Conservation (phyloP, 2,113 vertebrate genomes). For the Microcebus murinus region DNA sequence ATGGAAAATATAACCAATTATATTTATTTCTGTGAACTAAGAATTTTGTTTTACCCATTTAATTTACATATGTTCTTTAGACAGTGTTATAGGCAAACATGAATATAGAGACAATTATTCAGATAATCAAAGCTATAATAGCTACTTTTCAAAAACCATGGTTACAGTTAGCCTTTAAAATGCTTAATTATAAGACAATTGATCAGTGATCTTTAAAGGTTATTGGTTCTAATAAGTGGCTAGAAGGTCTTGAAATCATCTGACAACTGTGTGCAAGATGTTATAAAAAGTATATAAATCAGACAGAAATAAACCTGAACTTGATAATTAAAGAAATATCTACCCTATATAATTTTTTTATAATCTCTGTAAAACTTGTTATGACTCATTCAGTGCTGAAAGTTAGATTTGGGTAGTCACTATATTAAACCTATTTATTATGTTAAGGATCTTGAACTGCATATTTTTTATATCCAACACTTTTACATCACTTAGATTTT, state of each 20-base stretch:
- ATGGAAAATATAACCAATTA: background rate
- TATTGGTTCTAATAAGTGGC: background rate
- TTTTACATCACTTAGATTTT: constrained; percentile 11
- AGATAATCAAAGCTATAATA: background rate
- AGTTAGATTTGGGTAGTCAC: constrained; percentile 14
- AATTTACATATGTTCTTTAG: background rate
- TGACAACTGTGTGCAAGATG: background rate
- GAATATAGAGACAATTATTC: background rate
- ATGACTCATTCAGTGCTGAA: background rate
- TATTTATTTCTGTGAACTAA: constrained; percentile 30
- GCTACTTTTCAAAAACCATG: background rate
- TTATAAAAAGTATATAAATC: background rate
- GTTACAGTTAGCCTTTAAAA: background rate
- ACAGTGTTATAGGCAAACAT: background rate
- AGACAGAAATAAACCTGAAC: background rate
- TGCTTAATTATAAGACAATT: background rate
- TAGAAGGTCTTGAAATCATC: background rate
- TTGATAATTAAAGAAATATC: constrained; percentile 12
- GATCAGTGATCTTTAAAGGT: background rate
- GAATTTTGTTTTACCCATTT: background rate
- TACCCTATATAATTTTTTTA: background rate
- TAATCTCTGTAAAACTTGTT: background rate
- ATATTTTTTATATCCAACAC: background rate
- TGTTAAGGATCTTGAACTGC: background rate
- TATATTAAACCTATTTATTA: background rate